Evolutionary conservation across 37 sponge, comb jelly and placozoan genomes (phyloP).

Genomic region (Theonella swinhoei): DNA sequence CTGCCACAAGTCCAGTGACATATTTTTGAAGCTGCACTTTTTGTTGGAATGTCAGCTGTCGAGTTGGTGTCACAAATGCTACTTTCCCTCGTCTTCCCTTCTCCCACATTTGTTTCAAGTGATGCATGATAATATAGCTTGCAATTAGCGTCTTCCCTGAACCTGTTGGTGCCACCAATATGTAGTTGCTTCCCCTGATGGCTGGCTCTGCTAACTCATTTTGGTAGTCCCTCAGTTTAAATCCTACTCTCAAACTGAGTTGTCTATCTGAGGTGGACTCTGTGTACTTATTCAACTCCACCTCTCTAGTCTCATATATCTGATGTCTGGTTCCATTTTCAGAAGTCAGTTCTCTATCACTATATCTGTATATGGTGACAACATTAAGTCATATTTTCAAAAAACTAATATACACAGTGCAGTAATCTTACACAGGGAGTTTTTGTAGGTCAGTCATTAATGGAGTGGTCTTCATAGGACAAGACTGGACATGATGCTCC

Average conservation of each 20-base stretch:
- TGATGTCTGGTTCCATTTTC: no score
- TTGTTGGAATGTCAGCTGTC: conserved; percentile 67
- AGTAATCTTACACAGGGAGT: no score
- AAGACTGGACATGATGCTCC: no score
- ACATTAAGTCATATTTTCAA: no score
- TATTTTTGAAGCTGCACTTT: conserved; percentile 35
- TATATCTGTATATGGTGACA: no score
- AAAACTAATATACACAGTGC: no score
- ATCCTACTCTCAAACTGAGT: not conserved
- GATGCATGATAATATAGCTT: conserved; percentile 53
- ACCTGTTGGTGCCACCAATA: conserved; percentile 77
- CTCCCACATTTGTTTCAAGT: conserved; percentile 16
- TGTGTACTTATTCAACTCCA: no score
- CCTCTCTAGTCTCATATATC: no score
- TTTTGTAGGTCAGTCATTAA: no score
- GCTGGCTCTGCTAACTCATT: conserved; percentile 69
- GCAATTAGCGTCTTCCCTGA: conserved; percentile 75
- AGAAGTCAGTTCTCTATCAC: no score
- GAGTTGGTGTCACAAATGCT: conserved; percentile 55
- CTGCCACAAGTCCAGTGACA: conserved; percentile 32
- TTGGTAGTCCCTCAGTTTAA: conserved; percentile 47
- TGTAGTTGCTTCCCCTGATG: conserved; percentile 65
- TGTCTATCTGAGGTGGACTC: no score
- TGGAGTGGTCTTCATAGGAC: no score
- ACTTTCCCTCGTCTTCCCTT: conserved; percentile 40